Base-by-base conservation (phyloP, 1,140 invertebrate genomes). In the Drosophila mayri region DNA sequence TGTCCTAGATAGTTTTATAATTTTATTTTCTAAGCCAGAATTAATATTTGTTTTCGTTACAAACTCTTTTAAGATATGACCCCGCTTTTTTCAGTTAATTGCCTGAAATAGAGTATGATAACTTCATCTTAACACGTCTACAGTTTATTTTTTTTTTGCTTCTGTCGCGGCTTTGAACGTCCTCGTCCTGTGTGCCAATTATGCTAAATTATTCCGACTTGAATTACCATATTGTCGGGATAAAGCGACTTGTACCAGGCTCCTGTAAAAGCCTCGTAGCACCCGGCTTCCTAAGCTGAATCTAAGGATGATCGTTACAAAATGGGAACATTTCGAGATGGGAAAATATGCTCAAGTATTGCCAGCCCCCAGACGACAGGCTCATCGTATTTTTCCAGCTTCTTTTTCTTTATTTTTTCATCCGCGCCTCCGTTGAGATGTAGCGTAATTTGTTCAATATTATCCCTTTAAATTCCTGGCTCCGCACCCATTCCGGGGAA, bases 141-240 rank as follows among this genome's bases (percentile, higher is more conserved):
- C 46, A 32, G 40, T 7, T n/a, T 28, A 16, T 25, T 35, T 20
- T 64, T 16, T n/a, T 44, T 70, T 63, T 38, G 62, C 35, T 32
- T 25, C 28, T 55, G 61, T 50, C 44, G 46, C 32, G 32, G 32
- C 20, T 50, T 32, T 30, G 28, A 30, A 50, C 55, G 70, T 41
- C 75, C 44, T 72, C 58, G 52, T 55, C 52, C 52, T 68, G 61
- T 68, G 80, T 74, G 74, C 75, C 84, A 88, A 90, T 88, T 84
- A 84, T 78, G 70, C 71, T 90, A 76, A 64, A 88, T 88, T 81
- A 80, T 72, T 66, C 84, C 76, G 61, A 63, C 52, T 63, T 43
- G 76, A 90, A 88, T 90, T 84, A 79, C 76, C 85, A 84, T 84
- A 84, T 81, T 84, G 84, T 88, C 85, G 60, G 85, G 76, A 68